Percentiles rank a stretch among this genome's conserved stretches.
phyloP scores from a whole-genome alignment of 1,140 invertebrate genomes.

The Steinernema khuongi region DNA sequence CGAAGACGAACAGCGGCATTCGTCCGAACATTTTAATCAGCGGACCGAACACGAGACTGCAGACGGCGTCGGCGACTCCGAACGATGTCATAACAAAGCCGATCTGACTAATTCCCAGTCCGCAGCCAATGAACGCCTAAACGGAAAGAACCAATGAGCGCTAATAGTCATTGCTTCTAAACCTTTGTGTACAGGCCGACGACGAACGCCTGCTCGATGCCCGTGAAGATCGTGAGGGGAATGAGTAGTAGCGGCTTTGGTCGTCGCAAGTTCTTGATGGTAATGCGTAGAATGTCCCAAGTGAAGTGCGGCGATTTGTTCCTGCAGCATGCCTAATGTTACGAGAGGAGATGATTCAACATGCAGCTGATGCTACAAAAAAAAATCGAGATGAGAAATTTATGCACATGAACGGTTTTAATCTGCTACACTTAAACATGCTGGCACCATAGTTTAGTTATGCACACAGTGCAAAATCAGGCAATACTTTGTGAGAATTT shows the following conservation, averaged over 20 bases:
- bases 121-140: conserved; percentile 85
- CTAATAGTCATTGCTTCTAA: conserved; percentile 7
- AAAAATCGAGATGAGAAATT: neutral
- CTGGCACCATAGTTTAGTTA: too few species aligned
- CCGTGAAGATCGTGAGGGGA: conserved; percentile 89
- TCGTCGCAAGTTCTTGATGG: conserved; percentile 41
- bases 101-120: conserved; percentile 78
- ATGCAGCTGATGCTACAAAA: neutral
- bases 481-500: too few species aligned
- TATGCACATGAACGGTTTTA: neutral
- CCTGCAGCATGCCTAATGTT: conserved; percentile 35
- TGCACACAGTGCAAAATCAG: too few species aligned
- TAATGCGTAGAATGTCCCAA: conserved; percentile 44
- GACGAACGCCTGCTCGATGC: conserved; percentile 92
- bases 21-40: conserved; percentile 85
- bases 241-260: conserved; percentile 81
- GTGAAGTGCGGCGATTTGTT: conserved; percentile 45
- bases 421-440: too few species aligned
- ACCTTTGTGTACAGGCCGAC: conserved; percentile 77
- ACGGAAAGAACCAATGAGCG: conserved; percentile 56
- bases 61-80: conserved; percentile 80
- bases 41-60: conserved; percentile 79
- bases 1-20: conserved; percentile 74
- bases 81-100: conserved; percentile 94
- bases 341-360: neutral